Conservation (phyloP, 2,113 vertebrate genomes). For the Edolisoma coerulescens region DNA sequence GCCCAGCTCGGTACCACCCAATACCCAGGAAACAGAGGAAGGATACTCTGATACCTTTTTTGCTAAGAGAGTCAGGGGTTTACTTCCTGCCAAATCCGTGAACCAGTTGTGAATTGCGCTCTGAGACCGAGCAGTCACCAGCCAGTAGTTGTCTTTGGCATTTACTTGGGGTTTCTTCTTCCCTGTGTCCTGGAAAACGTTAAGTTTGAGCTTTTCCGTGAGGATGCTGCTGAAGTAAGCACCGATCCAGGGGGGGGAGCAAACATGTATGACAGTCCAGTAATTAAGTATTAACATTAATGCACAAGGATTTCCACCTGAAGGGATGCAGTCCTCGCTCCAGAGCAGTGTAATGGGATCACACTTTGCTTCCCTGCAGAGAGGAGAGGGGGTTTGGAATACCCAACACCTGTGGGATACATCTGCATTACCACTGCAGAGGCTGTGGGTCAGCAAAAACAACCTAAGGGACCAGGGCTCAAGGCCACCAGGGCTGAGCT, state of each 20-base stretch:
- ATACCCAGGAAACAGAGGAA: neutral
- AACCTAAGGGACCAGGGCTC: neutral
- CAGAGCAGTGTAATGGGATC: neutral
- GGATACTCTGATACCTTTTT: slow-evolving; percentile 72
- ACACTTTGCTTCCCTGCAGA: neutral
- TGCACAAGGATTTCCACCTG: neutral
- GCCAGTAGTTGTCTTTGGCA: slow-evolving; percentile 81
- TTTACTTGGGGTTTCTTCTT: slow-evolving; percentile 82
- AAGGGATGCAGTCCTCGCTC: neutral
- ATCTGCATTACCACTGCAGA: neutral
- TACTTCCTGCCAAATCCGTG: slow-evolving; percentile 78
- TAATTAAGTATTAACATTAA: neutral
- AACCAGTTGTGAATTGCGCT: slow-evolving; percentile 80
- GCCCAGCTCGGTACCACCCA: neutral
- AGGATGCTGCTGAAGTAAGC: slow-evolving; percentile 82
- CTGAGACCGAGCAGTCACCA: slow-evolving; percentile 78
- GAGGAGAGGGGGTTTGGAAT: neutral
- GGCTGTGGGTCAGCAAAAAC: neutral
- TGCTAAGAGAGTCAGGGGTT: slow-evolving; percentile 73
- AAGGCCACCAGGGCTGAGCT: neutral
- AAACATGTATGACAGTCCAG: neutral
- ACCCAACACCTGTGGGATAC: neutral
- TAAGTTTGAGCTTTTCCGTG: slow-evolving; percentile 78
- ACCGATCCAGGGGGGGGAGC: slow-evolving; percentile 64
- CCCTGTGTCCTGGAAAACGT: slow-evolving; percentile 80